A percentile compares a stretch with the other conserved stretches of the same genome.
phyloP scores from a whole-genome alignment of 2,888 invertebrate genomes.

The Dione vanillae region DNA sequence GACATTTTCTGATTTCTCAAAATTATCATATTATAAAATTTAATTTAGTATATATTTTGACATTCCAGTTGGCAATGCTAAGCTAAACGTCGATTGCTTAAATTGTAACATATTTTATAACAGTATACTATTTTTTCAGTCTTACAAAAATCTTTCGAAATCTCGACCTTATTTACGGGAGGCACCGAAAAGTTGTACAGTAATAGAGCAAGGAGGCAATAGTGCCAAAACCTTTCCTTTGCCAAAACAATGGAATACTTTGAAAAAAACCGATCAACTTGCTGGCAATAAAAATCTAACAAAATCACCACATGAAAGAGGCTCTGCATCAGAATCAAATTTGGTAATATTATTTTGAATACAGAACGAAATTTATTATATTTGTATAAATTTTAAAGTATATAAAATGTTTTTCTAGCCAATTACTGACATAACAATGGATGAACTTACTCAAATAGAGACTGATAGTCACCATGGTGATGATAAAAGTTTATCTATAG shows the following conservation, averaged over 20 bases:
- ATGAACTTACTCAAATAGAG: slow-evolving; percentile 35
- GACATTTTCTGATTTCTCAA: too few relatives aligned
- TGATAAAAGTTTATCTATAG: slow-evolving; percentile 26
- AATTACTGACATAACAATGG: slow-evolving; percentile 31
- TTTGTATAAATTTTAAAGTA: background rate
- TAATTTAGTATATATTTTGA: background rate
- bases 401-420: slow-evolving; percentile 35
- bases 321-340: slow-evolving; percentile 61
- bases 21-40: background rate
- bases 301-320: slow-evolving; percentile 51
- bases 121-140: slow-evolving; percentile 46
- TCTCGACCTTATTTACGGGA: slow-evolving; percentile 50
- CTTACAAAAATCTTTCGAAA: slow-evolving; percentile 49
- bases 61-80: slow-evolving; percentile 14
- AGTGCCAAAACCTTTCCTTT: slow-evolving; percentile 53
- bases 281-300: slow-evolving; percentile 39
- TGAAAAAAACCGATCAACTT: slow-evolving; percentile 40
- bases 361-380: background rate
- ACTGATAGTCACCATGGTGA: slow-evolving; percentile 46
- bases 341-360: slow-evolving; percentile 51
- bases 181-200: slow-evolving; percentile 45
- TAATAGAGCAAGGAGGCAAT: slow-evolving; percentile 57
- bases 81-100: background rate
- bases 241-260: slow-evolving; percentile 43
- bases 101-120: background rate